A percentile compares a stretch with the other conserved stretches of the same genome.
Evolutionary conservation across 2,113 vertebrate genomes (phyloP).

Genomic region (Ochotona curzoniae): DNA sequence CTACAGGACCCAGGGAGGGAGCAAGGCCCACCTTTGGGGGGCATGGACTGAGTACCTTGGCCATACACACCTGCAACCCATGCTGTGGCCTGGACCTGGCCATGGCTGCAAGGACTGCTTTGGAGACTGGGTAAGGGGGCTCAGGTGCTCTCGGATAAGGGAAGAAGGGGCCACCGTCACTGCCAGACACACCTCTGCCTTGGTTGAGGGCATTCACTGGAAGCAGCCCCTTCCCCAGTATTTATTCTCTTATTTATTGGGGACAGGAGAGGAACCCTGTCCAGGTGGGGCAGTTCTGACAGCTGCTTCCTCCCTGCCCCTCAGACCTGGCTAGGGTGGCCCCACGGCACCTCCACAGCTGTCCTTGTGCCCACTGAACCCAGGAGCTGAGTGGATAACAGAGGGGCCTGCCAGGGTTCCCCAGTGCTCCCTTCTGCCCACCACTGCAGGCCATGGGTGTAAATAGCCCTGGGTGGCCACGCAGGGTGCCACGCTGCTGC

Average conservation of each 20-base stretch:
- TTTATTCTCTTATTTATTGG: slow-evolving; percentile 83
- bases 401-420: neutral
- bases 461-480: slow-evolving; percentile 76
- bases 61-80: neutral
- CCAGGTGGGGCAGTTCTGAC: neutral
- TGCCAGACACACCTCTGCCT: slow-evolving; percentile 28
- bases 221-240: slow-evolving; percentile 64
- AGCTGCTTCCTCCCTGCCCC: neutral
- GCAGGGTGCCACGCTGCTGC: slow-evolving; percentile 44
- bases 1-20: slow-evolving; percentile 34
- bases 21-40: neutral
- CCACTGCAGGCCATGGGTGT: slow-evolving; percentile 65
- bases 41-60: neutral
- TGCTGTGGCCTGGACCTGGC: neutral
- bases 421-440: slow-evolving; percentile 32
- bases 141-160: slow-evolving; percentile 53
- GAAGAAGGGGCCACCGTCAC: neutral
- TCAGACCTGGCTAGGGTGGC: neutral
- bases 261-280: slow-evolving; percentile 51
- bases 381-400: slow-evolving; percentile 10
- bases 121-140: slow-evolving; percentile 36
- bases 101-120: slow-evolving; percentile 6
- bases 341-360: slow-evolving; percentile 62
- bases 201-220: slow-evolving; percentile 11
- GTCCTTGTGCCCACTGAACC: slow-evolving; percentile 42